These are phyloP conservation scores for Euzetes globulus DNA, from an alignment of 2,888 invertebrate species.

Conservation along the genomic window DNA sequence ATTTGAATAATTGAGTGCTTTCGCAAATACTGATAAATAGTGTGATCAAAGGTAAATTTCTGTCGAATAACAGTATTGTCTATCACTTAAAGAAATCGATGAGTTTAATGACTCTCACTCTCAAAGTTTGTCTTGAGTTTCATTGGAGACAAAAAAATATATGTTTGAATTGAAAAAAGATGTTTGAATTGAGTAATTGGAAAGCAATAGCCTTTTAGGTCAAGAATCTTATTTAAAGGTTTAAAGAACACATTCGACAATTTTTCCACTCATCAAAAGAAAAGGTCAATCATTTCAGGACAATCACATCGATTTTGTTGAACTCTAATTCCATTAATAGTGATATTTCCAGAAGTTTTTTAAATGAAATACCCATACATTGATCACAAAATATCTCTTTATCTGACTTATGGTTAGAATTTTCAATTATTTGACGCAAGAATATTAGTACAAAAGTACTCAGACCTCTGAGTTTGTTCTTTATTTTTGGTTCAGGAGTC, in stretches of 20 bases:
- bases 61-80: too few species aligned
- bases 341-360: not conserved
- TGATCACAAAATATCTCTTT: not conserved
- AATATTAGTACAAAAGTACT: not conserved
- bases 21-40: too few species aligned
- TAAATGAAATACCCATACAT: not conserved
- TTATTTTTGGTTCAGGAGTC: not conserved
- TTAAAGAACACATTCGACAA: not conserved
- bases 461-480: not conserved
- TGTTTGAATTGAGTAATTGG: not conserved
- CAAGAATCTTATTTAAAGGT: not conserved
- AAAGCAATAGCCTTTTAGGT: not conserved
- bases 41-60: too few species aligned
- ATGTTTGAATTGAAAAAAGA: too few species aligned
- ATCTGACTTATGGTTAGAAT: not conserved
- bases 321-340: not conserved
- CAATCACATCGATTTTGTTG: conserved; percentile 13
- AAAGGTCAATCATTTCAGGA: conserved; percentile 6
- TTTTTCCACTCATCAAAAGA: not conserved
- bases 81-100: not conserved
- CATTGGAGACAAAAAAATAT: too few species aligned
- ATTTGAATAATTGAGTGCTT: too few species aligned
- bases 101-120: not conserved
- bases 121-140: not conserved
- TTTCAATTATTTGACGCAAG: not conserved